Evolutionary conservation across 2,888 invertebrate species (phyloP).

Genomic region (Epirrhoe alternata): DNA sequence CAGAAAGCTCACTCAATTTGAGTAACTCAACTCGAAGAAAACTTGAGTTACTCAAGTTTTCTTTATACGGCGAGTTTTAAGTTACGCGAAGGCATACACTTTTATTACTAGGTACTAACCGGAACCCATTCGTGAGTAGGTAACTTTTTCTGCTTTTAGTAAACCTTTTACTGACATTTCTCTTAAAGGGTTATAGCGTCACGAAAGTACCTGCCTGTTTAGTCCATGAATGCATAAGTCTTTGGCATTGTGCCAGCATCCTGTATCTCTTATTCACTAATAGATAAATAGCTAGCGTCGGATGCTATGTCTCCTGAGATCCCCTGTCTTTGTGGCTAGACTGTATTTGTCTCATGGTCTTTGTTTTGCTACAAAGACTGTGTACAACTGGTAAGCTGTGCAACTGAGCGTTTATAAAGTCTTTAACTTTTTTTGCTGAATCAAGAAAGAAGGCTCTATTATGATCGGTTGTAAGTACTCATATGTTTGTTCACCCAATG

Average conservation of each 20-base stretch:
- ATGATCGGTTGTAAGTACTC: too few species aligned
- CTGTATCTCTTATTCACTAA: constrained; percentile 65
- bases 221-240: constrained; percentile 58
- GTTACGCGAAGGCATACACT: too few species aligned
- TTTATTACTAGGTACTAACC: too few species aligned
- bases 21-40: too few species aligned
- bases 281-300: constrained; percentile 62
- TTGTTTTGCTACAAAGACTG: constrained; percentile 8
- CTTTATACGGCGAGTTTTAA: too few species aligned
- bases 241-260: constrained; percentile 56
- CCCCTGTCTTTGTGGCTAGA: constrained; percentile 23
- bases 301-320: constrained; percentile 33
- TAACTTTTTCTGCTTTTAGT: neutral
- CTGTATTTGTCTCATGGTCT: constrained; percentile 19
- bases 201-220: constrained; percentile 49
- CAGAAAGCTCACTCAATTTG: too few species aligned
- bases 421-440: neutral
- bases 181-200: constrained; percentile 17
- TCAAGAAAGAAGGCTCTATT: too few species aligned
- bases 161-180: neutral
- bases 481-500: too few species aligned
- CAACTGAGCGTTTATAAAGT: neutral
- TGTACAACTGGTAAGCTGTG: neutral
- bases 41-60: too few species aligned
- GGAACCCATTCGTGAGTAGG: too few species aligned